Evolutionary conservation across 2,797 vertebrate genomes (phyloP).

Genomic region (Phaenicophaeus curvirostris): DNA sequence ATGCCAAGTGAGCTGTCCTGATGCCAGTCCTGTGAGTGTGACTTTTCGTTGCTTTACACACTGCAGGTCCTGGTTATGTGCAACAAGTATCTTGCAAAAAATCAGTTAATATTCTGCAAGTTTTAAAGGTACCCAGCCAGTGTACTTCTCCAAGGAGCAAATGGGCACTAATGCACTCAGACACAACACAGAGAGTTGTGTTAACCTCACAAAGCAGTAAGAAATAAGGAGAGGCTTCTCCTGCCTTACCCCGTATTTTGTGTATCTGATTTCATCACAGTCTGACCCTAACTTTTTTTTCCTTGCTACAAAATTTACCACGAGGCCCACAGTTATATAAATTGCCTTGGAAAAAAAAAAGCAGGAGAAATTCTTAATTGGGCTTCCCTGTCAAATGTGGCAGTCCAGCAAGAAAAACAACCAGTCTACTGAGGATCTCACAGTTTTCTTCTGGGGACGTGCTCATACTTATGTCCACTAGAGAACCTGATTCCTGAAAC

Average conservation of each 20-base stretch:
- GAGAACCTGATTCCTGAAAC: neutral
- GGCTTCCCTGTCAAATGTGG: neutral
- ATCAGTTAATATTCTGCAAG: neutral
- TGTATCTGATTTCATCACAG: neutral
- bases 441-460: neutral
- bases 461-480: neutral
- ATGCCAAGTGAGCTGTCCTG: neutral
- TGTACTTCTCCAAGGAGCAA: neutral
- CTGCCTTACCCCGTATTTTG: neutral
- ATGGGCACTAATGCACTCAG: neutral
- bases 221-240: neutral
- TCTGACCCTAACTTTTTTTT: neutral
- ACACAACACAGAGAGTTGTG: neutral
- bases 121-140: neutral
- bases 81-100: slow-evolving; percentile 5
- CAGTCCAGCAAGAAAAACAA: neutral
- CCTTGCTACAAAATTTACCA: neutral
- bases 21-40: neutral
- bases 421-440: neutral
- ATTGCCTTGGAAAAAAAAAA: neutral
- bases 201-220: neutral
- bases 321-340: neutral
- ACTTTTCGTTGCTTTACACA: neutral
- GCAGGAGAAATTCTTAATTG: neutral
- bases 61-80: neutral